phyloP scores from a whole-genome alignment of 2,797 vertebrate genomes.

The Enteromius argenteus region DNA sequence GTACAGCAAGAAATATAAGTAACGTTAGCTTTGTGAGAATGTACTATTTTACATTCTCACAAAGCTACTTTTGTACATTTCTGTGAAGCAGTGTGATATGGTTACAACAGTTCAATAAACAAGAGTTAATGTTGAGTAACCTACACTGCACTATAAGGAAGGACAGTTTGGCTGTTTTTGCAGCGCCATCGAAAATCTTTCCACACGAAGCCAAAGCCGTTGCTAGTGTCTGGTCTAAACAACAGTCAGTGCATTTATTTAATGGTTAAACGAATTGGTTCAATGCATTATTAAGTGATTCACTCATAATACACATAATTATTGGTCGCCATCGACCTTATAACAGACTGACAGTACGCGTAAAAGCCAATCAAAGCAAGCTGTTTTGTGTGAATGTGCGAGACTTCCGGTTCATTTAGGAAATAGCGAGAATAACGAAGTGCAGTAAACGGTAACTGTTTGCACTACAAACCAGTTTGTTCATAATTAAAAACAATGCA shows the following conservation, averaged over 20 bases:
- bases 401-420: no score
- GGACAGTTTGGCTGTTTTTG: not conserved
- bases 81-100: not conserved
- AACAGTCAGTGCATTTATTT: not conserved
- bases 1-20: not conserved
- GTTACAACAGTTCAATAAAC: constrained; percentile 1
- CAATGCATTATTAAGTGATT: not conserved
- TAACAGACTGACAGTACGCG: not conserved
- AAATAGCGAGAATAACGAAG: no score
- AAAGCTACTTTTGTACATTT: not conserved
- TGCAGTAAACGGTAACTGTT: no score
- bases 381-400: no score
- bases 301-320: not conserved
- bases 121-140: not conserved
- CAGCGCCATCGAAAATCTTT: not conserved
- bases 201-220: not conserved
- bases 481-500: no score
- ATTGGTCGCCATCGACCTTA: not conserved
- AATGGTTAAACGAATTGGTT: not conserved
- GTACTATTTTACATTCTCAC: not conserved
- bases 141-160: not conserved
- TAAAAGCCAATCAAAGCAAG: no score
- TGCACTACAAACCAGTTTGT: no score
- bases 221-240: not conserved
- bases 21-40: not conserved